Percentiles rank a stretch among this genome's conserved stretches.
Conservation (phyloP, 1,140 invertebrate species). For the Microplitis mediator region DNA sequence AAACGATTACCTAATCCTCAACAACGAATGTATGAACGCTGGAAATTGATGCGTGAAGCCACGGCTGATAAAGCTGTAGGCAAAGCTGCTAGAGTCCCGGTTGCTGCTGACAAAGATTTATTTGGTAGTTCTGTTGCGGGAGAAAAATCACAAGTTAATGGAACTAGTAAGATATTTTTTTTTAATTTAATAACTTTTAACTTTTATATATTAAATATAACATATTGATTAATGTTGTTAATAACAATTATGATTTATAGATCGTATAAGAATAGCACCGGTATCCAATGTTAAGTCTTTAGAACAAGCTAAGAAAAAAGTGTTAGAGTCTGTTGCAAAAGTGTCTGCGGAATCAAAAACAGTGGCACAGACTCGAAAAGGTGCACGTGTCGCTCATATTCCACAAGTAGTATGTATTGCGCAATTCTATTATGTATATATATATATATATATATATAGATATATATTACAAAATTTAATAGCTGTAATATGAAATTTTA, state of each 20-base stretch:
- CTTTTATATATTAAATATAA: background rate
- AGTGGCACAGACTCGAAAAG: constrained; percentile 72
- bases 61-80: constrained; percentile 45
- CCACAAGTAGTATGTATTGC: constrained; percentile 61
- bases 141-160: constrained; percentile 44
- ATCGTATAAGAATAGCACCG: constrained; percentile 65
- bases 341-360: constrained; percentile 61
- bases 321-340: constrained; percentile 57
- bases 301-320: constrained; percentile 66
- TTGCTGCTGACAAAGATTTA: constrained; percentile 15
- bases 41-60: constrained; percentile 50
- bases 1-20: constrained; percentile 53
- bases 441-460: constrained; percentile 28
- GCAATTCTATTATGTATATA: background rate
- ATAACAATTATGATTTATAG: constrained; percentile 29
- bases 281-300: constrained; percentile 67
- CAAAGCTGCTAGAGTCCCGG: constrained; percentile 18
- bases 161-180: constrained; percentile 42
- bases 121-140: background rate
- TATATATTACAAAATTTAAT: constrained; percentile 25
- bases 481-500: background rate
- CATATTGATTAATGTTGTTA: background rate
- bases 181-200: background rate
- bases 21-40: constrained; percentile 55
- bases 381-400: constrained; percentile 72